Conservation (phyloP, 2,888 invertebrate species). For the Steinernema hermaphroditum region DNA sequence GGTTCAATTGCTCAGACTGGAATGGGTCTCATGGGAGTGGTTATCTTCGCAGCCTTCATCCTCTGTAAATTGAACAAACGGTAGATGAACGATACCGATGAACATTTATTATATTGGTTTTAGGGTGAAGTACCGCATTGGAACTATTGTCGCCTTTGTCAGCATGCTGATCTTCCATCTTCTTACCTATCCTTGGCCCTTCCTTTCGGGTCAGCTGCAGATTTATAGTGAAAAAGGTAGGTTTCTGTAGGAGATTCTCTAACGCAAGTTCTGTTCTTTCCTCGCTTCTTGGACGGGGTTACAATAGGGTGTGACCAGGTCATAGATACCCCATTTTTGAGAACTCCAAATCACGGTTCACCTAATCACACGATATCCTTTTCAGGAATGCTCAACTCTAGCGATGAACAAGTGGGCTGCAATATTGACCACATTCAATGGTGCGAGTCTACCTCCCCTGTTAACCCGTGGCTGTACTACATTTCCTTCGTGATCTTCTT, state of each 20-base stretch:
- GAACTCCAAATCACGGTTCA: no score
- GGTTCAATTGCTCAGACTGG: neutral
- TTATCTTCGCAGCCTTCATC: slow-evolving; percentile 62
- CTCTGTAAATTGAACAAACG: slow-evolving; percentile 61
- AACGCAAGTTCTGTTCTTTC: no score
- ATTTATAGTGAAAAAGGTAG: neutral
- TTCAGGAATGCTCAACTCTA: neutral
- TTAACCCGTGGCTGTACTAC: slow-evolving; percentile 19
- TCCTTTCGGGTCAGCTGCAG: slow-evolving; percentile 1
- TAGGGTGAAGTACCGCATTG: slow-evolving; percentile 43
- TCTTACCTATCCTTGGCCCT: slow-evolving; percentile 27
- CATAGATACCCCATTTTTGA: no score
- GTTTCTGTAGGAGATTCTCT: no score
- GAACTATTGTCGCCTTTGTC: slow-evolving; percentile 35
- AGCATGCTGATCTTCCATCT: neutral
- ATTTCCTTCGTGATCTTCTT: neutral
- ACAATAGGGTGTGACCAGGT: no score
- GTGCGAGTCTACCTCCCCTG: neutral
- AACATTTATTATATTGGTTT: neutral
- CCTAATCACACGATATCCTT: no score
- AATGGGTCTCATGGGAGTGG: neutral
- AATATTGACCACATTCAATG: neutral
- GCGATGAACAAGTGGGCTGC: neutral
- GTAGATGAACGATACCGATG: slow-evolving; percentile 36
- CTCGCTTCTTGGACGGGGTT: no score